A percentile compares a stretch with the other conserved stretches of the same genome.
phyloP scores from a whole-genome alignment of 2,797 vertebrate species.

The Coendou prehensilis region DNA sequence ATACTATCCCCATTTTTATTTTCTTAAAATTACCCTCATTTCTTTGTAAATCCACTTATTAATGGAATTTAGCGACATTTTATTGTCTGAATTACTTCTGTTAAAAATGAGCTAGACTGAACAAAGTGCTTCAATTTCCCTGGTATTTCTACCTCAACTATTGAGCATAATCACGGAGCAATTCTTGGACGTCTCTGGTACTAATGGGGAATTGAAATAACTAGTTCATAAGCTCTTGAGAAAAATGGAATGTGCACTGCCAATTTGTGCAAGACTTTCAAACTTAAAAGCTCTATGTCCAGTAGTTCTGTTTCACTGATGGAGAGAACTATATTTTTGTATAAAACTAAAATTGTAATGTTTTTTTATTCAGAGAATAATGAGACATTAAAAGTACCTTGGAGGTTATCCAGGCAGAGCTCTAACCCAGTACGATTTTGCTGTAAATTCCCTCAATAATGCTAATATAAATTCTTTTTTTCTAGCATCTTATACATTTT shows the following conservation, averaged over 20 bases:
- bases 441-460: background rate
- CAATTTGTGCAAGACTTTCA: constrained; percentile 54
- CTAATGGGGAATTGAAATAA: constrained; percentile 56
- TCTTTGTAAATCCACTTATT: background rate
- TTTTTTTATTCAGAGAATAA: constrained; percentile 54
- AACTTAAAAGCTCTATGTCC: constrained; percentile 19
- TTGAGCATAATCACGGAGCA: constrained; percentile 64
- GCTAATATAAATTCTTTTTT: background rate
- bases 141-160: constrained; percentile 44
- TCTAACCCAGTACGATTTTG: background rate
- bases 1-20: background rate
- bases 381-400: constrained; percentile 25
- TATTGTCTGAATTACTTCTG: constrained; percentile 14
- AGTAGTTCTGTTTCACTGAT: background rate
- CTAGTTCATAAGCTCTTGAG: constrained; percentile 67
- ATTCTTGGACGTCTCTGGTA: constrained; percentile 37
- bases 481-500: background rate
- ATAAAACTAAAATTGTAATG: constrained; percentile 49
- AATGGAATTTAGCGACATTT: constrained; percentile 6
- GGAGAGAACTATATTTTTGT: background rate
- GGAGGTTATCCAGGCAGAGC: background rate
- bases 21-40: constrained; percentile 9
- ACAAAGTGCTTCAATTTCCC: constrained; percentile 59
- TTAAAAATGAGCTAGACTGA: constrained; percentile 54
- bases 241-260: constrained; percentile 30